phyloP scores from a whole-genome alignment of 2,797 vertebrate species.

The Manis crassicaudata region DNA sequence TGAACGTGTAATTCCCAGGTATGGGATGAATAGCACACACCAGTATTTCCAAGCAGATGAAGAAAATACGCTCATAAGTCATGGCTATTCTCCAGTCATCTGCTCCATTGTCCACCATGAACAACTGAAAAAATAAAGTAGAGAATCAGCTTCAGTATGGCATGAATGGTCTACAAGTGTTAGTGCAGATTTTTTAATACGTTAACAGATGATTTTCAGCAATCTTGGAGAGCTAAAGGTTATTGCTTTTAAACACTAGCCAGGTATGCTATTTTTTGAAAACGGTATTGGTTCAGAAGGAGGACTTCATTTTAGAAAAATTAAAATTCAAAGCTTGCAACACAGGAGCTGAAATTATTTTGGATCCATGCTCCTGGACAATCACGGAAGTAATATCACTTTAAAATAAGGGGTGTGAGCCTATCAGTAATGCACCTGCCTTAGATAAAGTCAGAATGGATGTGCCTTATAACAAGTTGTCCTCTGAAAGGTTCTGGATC shows the following conservation, averaged over 20 bases:
- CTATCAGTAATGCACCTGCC: background rate
- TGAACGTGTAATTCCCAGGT: slow-evolving; percentile 99
- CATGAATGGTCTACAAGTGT: slow-evolving; percentile 65
- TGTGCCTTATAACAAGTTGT: background rate
- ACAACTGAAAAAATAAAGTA: slow-evolving; percentile 93
- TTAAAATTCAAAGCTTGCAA: background rate
- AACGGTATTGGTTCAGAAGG: background rate
- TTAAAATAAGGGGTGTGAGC: background rate
- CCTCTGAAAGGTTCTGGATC: background rate
- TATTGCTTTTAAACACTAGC: background rate
- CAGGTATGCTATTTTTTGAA: slow-evolving; percentile 19
- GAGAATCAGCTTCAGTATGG: slow-evolving; percentile 81
- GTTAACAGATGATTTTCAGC: slow-evolving; percentile 44
- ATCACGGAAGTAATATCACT: background rate
- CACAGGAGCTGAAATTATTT: background rate
- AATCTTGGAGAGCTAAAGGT: background rate
- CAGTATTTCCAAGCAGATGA: slow-evolving; percentile 99
- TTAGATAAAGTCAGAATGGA: background rate
- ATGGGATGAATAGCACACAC: slow-evolving; percentile 99
- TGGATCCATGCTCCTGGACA: background rate
- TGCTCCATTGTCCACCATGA: slow-evolving; percentile 99
- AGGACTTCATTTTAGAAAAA: background rate
- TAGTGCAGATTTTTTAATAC: slow-evolving; percentile 67
- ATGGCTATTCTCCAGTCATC: slow-evolving; percentile 99
- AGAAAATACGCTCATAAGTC: slow-evolving; percentile 99